Conservation (phyloP, 2,113 vertebrate species). For the Apaloderma vittatum region DNA sequence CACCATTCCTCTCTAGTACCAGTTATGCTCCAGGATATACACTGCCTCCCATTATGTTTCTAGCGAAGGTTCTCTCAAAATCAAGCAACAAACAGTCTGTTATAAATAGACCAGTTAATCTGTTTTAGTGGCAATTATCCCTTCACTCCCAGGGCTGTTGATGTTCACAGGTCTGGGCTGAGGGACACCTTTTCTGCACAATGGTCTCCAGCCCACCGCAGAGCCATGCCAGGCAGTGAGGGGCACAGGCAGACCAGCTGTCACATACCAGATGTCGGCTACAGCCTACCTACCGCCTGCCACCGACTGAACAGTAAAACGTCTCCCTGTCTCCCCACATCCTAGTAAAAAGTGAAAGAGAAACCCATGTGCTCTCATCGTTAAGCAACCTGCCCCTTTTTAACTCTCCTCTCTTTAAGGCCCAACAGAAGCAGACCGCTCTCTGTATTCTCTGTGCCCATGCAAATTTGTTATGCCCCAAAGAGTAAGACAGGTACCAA, state of each 20-base stretch:
- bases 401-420: not conserved
- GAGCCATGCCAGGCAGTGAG: rapidly evolving
- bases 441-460: not conserved
- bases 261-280: not conserved
- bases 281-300: not conserved
- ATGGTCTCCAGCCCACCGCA: not conserved
- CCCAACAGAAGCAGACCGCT: not conserved
- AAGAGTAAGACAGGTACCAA: not conserved
- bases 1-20: not conserved
- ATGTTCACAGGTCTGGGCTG: not conserved
- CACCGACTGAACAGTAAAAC: not conserved
- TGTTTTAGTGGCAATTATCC: not conserved
- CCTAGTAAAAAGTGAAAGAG: not conserved
- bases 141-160: not conserved
- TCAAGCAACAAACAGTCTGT: not conserved
- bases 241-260: not conserved
- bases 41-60: not conserved
- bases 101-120: not conserved
- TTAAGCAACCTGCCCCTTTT: not conserved
- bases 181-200: not conserved
- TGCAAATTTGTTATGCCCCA: not conserved
- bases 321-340: not conserved
- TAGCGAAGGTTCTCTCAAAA: not conserved
- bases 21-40: not conserved
- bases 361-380: not conserved